phyloP scores from a whole-genome alignment of 2,888 invertebrate species.

The Mesorhabditis sp. region DNA sequence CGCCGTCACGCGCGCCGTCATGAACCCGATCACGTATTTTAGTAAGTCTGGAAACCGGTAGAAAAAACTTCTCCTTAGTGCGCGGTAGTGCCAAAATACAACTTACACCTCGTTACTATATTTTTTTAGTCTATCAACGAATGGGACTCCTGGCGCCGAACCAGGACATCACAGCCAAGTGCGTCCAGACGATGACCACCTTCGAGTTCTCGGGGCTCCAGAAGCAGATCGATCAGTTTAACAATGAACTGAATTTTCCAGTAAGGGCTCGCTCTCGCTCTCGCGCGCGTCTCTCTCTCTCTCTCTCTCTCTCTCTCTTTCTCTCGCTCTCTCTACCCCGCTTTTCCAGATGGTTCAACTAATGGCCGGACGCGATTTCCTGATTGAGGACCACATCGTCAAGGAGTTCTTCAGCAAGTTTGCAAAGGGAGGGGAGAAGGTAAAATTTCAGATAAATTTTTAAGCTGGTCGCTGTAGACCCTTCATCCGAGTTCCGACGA shows the following conservation, averaged over 20 bases:
- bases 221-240: conserved; percentile 14
- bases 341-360: neutral
- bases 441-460: neutral
- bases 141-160: conserved; percentile 22
- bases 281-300: neutral
- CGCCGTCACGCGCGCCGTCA: conserved; percentile 8
- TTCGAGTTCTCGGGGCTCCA: conserved; percentile 15
- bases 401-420: conserved; percentile 3
- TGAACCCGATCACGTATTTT: conserved; percentile 16
- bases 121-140: conserved; percentile 25
- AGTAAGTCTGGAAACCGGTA: conserved; percentile 14
- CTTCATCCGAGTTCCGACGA: neutral
- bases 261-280: neutral
- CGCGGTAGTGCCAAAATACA: conserved; percentile 8
- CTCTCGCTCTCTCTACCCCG: neutral
- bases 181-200: conserved; percentile 23
- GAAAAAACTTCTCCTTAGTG: neutral
- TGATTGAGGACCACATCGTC: neutral
- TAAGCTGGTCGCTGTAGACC: neutral
- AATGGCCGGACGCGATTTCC: neutral
- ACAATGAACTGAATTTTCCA: neutral
- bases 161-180: conserved; percentile 23
- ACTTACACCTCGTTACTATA: neutral
- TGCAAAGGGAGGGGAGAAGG: neutral
- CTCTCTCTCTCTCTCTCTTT: neutral